These are phyloP conservation scores for Chelon auratus DNA, from an alignment of 2,797 vertebrate species.

Conservation along the genomic window DNA sequence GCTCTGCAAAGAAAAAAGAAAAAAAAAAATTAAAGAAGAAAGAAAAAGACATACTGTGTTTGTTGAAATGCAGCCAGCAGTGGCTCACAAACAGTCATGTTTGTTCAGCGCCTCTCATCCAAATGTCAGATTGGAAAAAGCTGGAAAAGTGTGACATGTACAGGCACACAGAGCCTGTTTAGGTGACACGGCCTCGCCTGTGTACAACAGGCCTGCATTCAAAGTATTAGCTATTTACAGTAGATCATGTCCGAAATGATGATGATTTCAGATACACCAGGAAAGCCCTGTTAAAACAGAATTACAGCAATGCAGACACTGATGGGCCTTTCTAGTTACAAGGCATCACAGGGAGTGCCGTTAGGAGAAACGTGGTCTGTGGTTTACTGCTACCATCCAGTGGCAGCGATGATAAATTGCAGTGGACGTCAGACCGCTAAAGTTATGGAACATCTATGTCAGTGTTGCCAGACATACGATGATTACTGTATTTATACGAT, in stretches of 20 bases:
- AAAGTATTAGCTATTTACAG: too few relatives aligned
- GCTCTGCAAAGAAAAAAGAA: not conserved
- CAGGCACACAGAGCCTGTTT: not conserved
- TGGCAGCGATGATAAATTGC: not conserved
- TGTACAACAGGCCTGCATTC: not conserved
- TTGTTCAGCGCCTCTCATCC: conserved; percentile 19
- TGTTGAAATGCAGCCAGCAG: conserved; percentile 5
- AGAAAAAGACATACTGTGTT: not conserved
- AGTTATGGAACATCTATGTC: not conserved
- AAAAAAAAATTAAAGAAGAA: too few relatives aligned
- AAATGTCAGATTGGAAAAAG: conserved; percentile 48
- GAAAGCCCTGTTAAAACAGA: not conserved
- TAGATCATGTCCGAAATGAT: too few relatives aligned
- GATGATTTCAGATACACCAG: not conserved
- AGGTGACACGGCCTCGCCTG: not conserved
- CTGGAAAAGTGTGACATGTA: conserved; percentile 17
- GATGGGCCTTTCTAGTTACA: not conserved
- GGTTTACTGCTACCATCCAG: not conserved
- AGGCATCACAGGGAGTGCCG: not conserved
- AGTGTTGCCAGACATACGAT: not conserved
- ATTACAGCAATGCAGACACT: not conserved
- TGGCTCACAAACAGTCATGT: conserved; percentile 5
- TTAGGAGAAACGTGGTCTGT: not conserved
- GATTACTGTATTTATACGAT: too few relatives aligned
- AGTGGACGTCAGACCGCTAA: not conserved